These are phyloP conservation scores for Oxyruncus cristatus DNA, from an alignment of 2,113 vertebrate species.

Conservation along the genomic window DNA sequence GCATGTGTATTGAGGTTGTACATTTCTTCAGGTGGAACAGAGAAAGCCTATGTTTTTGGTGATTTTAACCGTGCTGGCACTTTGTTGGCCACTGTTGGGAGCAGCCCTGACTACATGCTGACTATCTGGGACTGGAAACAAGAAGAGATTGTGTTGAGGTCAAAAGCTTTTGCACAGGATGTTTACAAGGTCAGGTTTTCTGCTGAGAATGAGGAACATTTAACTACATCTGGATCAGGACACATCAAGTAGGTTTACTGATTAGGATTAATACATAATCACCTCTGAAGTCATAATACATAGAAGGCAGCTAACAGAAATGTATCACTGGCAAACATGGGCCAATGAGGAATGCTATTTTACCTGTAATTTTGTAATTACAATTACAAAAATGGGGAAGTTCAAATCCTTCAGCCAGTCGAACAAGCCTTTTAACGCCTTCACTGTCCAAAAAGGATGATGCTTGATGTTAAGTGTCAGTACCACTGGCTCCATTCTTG, in stretches of 20 bases:
- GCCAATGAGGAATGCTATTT: not conserved
- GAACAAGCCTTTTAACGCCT: not conserved
- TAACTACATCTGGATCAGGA: conserved; percentile 85
- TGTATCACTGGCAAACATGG: not conserved
- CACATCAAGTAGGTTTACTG: conserved; percentile 86
- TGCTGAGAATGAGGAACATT: conserved; percentile 81
- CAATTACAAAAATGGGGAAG: not conserved
- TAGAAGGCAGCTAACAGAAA: not conserved
- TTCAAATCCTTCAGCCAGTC: not conserved
- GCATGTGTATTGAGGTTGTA: not conserved
- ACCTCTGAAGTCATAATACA: not conserved
- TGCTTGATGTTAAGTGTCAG: not conserved
- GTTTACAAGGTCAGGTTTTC: conserved; percentile 90
- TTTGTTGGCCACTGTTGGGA: conserved; percentile 86
- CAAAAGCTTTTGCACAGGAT: conserved; percentile 90
- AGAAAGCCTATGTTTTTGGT: conserved; percentile 77
- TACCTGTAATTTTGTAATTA: not conserved
- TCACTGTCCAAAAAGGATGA: not conserved
- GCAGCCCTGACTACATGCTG: conserved; percentile 85
- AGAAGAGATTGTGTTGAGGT: conserved; percentile 82
- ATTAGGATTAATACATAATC: not conserved
- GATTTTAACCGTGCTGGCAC: conserved; percentile 83
- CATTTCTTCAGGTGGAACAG: conserved; percentile 82
- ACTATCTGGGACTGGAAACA: conserved; percentile 93
- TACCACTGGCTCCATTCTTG: not conserved